A percentile compares a stretch with the other conserved stretches of the same genome.
Evolutionary conservation across 2,888 invertebrate species (phyloP).

Genomic region (Aphrophora alni): DNA sequence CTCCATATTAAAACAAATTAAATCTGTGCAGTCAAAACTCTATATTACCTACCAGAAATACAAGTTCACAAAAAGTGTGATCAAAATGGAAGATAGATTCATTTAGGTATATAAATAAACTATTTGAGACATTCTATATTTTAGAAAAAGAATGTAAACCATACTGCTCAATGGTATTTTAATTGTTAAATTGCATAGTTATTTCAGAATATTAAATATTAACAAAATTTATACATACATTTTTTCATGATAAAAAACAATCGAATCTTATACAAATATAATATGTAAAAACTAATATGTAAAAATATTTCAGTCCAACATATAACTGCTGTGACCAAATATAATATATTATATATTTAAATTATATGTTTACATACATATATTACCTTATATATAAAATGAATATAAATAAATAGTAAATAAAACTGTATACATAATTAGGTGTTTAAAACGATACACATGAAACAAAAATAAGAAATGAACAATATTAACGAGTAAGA

Average conservation of each 20-base stretch:
- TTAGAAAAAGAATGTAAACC: too few relatives aligned
- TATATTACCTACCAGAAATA: too few relatives aligned
- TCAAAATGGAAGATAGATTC: too few relatives aligned
- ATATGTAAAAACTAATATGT: neutral
- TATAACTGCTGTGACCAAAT: neutral
- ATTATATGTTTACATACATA: neutral
- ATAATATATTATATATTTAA: neutral
- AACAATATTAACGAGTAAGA: too few relatives aligned
- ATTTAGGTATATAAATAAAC: too few relatives aligned
- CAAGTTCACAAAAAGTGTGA: too few relatives aligned
- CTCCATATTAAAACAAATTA: too few relatives aligned
- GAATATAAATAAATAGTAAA: neutral
- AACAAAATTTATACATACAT: neutral
- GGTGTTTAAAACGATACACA: neutral
- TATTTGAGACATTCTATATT: too few relatives aligned
- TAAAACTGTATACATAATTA: neutral
- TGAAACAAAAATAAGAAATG: neutral
- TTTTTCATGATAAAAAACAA: neutral
- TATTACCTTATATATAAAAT: neutral
- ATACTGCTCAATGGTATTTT: neutral
- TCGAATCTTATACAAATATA: too few relatives aligned
- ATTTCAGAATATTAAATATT: too few relatives aligned
- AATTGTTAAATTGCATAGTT: neutral
- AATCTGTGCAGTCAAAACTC: too few relatives aligned
- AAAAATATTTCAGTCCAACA: neutral